Conservation (phyloP, 2,797 vertebrate genomes). For the Florisuga fusca region DNA sequence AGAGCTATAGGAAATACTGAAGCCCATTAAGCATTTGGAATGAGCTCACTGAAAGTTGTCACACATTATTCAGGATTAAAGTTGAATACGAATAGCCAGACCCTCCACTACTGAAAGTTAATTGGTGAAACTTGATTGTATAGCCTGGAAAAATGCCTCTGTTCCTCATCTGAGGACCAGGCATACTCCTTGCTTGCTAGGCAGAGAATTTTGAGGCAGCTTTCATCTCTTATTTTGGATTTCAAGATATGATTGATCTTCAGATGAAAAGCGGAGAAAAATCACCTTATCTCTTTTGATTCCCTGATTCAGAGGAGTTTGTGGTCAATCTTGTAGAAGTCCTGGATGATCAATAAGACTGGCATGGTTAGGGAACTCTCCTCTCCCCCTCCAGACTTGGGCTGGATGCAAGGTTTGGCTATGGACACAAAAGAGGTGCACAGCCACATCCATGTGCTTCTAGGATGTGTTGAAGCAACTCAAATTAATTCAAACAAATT, state of each 20-base stretch:
- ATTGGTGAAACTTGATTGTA: conserved; percentile 38
- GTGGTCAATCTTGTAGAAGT: background rate
- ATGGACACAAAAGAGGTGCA: background rate
- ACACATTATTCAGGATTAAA: conserved; percentile 14
- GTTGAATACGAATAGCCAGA: conserved; percentile 1
- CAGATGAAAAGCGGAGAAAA: background rate
- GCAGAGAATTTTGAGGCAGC: background rate
- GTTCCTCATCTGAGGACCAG: background rate
- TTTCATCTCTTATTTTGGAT: background rate
- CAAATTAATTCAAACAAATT: background rate
- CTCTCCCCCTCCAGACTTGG: background rate
- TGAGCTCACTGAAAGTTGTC: background rate
- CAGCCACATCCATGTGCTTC: accelerated
- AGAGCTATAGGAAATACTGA: conserved; percentile 15
- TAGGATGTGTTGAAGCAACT: background rate
- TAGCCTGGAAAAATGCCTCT: background rate
- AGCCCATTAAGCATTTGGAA: conserved; percentile 1
- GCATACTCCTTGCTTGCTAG: background rate
- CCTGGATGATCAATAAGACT: background rate
- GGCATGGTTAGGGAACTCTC: background rate
- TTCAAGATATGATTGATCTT: background rate
- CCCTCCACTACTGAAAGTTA: background rate
- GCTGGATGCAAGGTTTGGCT: background rate
- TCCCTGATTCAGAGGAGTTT: background rate
- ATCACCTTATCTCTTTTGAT: background rate